Conservation (phyloP, 2,113 vertebrate genomes). For the Ochotona curzoniae region DNA sequence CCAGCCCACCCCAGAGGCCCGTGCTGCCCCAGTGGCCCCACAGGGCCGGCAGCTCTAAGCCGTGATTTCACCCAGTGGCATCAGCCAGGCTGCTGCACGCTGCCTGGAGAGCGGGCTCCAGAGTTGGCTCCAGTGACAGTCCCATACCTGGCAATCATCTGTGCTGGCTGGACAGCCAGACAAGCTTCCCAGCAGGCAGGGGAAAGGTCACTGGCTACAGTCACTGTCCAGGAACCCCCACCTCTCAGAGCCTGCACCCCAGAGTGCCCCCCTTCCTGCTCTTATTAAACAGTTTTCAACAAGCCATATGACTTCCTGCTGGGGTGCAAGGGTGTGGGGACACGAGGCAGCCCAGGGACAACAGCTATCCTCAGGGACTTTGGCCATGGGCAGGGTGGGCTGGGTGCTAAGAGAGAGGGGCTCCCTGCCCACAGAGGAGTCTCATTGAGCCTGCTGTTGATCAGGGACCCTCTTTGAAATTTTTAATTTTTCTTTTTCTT, state of each 20-base stretch:
- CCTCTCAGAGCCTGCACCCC: not conserved
- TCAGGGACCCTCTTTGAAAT: no score
- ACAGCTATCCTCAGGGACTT: not conserved
- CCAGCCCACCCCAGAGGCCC: not conserved
- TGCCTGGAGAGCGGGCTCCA: not conserved
- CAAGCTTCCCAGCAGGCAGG: not conserved
- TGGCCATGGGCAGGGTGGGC: not conserved
- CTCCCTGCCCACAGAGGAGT: not conserved
- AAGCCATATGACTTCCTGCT: not conserved
- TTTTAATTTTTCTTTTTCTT: no score
- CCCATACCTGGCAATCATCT: not conserved
- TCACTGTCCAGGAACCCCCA: not conserved
- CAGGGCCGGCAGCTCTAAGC: not conserved
- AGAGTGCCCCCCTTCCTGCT: not conserved
- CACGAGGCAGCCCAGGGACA: not conserved
- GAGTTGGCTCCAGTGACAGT: not conserved
- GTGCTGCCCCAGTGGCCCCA: no score
- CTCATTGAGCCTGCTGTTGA: not conserved
- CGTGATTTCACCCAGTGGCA: not conserved
- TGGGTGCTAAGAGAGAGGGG: not conserved
- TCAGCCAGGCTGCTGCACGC: not conserved
- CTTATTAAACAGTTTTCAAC: not conserved
- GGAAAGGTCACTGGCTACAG: constrained; percentile 8
- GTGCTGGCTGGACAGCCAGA: not conserved
- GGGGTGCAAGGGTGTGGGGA: no score